These are phyloP conservation scores for Nesidiocoris tenuis DNA, from an alignment of 2,888 invertebrate species.

Conservation along the genomic window DNA sequence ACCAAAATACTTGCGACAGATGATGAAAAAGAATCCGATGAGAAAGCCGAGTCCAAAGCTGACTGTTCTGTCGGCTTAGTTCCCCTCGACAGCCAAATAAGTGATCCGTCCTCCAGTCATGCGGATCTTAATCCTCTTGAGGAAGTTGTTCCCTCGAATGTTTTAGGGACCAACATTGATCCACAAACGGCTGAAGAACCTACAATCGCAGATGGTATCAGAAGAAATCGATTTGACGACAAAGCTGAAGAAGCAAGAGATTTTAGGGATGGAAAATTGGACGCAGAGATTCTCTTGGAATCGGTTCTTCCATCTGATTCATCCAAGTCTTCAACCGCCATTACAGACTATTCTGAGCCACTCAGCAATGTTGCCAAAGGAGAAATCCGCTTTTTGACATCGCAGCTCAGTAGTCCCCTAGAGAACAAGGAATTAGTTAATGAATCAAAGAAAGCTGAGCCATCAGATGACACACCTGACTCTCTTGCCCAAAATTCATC, in stretches of 20 bases:
- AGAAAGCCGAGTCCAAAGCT: not conserved
- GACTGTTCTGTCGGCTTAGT: not conserved
- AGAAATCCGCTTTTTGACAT: too few species aligned
- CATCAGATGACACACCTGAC: not conserved
- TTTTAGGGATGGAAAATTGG: not conserved
- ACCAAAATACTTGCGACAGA: constrained; percentile 16
- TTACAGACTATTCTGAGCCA: not conserved
- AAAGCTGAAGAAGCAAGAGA: not conserved
- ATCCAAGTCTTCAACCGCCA: not conserved
- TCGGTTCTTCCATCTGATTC: too few species aligned
- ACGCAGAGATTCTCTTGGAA: not conserved
- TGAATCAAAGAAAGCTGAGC: not conserved
- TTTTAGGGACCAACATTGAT: too few species aligned
- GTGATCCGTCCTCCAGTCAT: too few species aligned
- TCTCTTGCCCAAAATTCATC: not conserved
- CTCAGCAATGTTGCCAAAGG: not conserved
- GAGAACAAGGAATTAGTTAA: not conserved
- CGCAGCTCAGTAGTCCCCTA: too few species aligned
- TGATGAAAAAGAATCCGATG: not conserved
- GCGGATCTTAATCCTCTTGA: too few species aligned
- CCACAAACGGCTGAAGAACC: not conserved
- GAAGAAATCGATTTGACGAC: not conserved
- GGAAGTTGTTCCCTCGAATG: not conserved
- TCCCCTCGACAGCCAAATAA: not conserved
- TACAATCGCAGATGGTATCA: not conserved